Percentiles rank a stretch among this genome's conserved stretches.
These are phyloP conservation scores for Sula dactylatra DNA, from an alignment of 2,113 vertebrate species.

Conservation along the genomic window DNA sequence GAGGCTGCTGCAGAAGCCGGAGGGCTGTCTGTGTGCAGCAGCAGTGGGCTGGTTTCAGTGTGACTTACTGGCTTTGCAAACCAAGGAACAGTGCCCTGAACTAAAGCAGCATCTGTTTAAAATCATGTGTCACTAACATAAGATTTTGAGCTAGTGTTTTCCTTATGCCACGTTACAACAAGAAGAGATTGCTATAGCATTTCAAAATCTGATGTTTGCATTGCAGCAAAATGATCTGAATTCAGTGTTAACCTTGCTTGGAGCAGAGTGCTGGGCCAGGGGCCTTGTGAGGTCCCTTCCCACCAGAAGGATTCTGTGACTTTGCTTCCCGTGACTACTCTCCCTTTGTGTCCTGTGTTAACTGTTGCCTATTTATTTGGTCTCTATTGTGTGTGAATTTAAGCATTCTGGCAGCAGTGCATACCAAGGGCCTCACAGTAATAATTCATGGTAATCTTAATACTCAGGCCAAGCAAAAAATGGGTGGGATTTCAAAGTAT, in stretches of 20 bases:
- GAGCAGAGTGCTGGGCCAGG: not conserved
- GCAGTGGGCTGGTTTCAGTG: fast-evolving
- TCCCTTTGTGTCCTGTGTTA: not conserved
- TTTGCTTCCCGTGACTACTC: not conserved
- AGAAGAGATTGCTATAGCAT: not conserved
- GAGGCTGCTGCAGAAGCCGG: not conserved
- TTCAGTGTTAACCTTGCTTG: fast-evolving
- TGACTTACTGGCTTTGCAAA: not conserved
- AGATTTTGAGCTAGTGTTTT: not conserved
- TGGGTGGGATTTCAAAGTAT: not conserved
- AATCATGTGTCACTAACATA: not conserved
- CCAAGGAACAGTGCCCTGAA: not conserved
- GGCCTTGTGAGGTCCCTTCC: not conserved
- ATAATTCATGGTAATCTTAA: not conserved
- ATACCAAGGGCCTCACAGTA: not conserved
- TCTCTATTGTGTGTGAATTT: not conserved
- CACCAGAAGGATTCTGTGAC: not conserved
- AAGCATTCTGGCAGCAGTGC: not conserved
- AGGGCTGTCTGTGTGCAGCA: not conserved
- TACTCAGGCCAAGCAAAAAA: not conserved
- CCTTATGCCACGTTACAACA: not conserved
- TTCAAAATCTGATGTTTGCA: not conserved
- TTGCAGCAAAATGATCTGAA: not conserved
- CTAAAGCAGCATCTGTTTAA: not conserved
- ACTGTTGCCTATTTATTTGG: not conserved